Evolutionary conservation across 2,888 invertebrate species (phyloP), one percentile per base, ranked within the genome.

Genomic region (Oithona nana): DNA sequence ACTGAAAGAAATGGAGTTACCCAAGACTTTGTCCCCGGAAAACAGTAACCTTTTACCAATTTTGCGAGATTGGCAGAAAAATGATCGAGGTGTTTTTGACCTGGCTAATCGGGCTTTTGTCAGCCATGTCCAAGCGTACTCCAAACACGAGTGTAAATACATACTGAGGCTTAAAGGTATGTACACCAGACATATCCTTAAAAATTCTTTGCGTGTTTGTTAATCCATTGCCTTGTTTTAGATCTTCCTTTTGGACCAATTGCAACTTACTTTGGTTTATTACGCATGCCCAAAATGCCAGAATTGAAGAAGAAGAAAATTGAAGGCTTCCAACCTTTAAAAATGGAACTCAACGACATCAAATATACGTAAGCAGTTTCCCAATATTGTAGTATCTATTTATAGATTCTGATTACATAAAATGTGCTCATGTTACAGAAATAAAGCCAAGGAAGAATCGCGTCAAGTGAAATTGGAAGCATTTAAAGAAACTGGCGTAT

Each of bases 251-350:
- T 95, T 66, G 86, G 83, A 3, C 79, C 81, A 67, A 74, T 95
- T 67, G 97, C 89, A 0, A 83, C 82, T 63, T 83, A 87, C 58
- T 98, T 89, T 73, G 95, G 93, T 0, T 79, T 98, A 1, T 73
- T 98, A 1, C 84, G 85, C 69, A 76, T 97, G 69, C 98, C 97
- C 0, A 81, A 83, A 70, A 97, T 98, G 93, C 93, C 95, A 0
- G 98, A 99, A 75, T 74, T 93, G 1, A 88, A 84, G 71, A 82
- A 82, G 49, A 75, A 75, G 65, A 78, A 79, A 24, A 68, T 77
- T 0, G 72, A 75, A 1, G 75, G 74, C 58, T 84, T 83, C 69
- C 69, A 73, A 0, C 71, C 75, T 24, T 72, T 81, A 72, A 76
- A 81, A 39, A 75, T 89, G 4, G 86, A 94, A 72, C 73, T 83